Base-by-base conservation (phyloP, 2,888 invertebrate species). In the Clanis bilineata region DNA sequence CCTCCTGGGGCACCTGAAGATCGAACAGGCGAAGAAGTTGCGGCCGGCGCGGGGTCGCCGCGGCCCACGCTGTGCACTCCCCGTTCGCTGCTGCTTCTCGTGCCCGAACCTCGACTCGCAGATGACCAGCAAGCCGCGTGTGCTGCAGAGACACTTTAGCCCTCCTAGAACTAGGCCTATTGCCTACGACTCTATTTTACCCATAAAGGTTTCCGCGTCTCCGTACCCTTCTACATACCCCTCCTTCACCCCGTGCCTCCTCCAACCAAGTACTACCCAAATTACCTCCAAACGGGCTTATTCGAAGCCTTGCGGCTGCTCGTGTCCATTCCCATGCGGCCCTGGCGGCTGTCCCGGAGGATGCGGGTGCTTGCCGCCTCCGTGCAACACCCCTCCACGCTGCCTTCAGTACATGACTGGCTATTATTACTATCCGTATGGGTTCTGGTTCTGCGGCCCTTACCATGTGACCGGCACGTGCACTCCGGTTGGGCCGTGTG, bases 341-440 rank as follows among this genome's bases (percentile, higher is more conserved):
- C 80, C 80, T 0, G 79, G 73, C 60, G 79, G 80, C n/a, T 69
- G 71, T 51, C 59, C 75, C 3, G 61, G 71, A 0, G 80, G 82
- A 18, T 82, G 81, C 55, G 67, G 70, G 47, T 82, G 80, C 56
- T 74, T 88, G 0, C 89, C 88, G 0, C 86, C 87, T 0, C 88
- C 88, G 0, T 84, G 86, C 63, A 83, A 85, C 61, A 68, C 70
- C 0, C 83, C 86, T 0, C 81, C 89, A 0, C 72, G 67, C n/a
- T 88, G 89, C 64, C 56, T 88, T 4, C 86, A 88, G 47, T 85
- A 83, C 65, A 86, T 88, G 85, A 83, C 84, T 5, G 88, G 89
- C 1, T 89, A 90, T 66, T 89, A 87, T 62, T 89, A 89, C 64
- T 89, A 89, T 55, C 88, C 88, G 0, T 89, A 89, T 57, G 89